Base-by-base conservation (phyloP, 2,113 vertebrate species). In the Rhadina sibilatrix region DNA sequence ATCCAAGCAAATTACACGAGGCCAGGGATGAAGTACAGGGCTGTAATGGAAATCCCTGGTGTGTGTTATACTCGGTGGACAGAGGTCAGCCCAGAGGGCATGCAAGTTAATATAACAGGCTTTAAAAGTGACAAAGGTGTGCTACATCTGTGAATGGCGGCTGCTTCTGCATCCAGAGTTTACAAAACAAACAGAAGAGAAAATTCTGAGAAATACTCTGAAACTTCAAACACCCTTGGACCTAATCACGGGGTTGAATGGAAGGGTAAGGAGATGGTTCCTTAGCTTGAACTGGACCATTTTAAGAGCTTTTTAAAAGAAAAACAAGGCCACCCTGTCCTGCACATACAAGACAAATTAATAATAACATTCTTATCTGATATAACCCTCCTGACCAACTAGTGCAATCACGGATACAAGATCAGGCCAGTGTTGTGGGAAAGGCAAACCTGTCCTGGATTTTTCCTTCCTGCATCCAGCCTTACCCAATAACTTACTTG, bases 211-310 rank as follows among this genome's bases (percentile, higher is more conserved):
- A 69, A 87, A 40, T 2, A 42, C 15, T 3, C 13, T 4, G 1
- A 38, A 50, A 57, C 31, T 66, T 74, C 30, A 61, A 77, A 65
- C 20, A 40, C 9, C 6, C 19, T 15, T 56, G 16, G 22, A 72
- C 2, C 5, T 17, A 54, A 76, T 37, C 21, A 53, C 0, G 0
- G 25, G 21, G 20, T 12, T 57, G 35, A 80, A 65, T 0, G 0
- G 78, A 64, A 66, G 21, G 7, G 13, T 22, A 11, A 30, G 15
- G 14, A 38, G n/a, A 18, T 2, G 5, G 14, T 31, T 5, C 6
- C 31, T 71, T 50, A 46, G 13, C 46, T 64, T 77, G 28, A 91
- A 63, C 17, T 12, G 50, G 6, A 24, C 2, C 3, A 0, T 24
- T 80, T 79, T n/a, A 52, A 85, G 27, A 54, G 17, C 3, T 74